Conservation (phyloP, 2,113 vertebrate genomes). For the Andinoacara biseriatus region DNA sequence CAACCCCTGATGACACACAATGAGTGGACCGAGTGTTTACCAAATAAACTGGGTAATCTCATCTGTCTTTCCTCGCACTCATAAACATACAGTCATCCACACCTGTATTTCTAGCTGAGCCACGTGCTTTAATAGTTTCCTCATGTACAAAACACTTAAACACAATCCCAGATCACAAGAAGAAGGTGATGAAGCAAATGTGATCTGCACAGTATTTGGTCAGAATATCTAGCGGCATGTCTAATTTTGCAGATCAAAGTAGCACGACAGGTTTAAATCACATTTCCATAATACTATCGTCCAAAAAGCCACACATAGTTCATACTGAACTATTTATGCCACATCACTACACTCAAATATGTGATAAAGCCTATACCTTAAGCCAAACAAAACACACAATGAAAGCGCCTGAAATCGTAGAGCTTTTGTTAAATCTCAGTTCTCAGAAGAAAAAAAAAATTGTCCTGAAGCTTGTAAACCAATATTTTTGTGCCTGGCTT, state of each 20-base stretch:
- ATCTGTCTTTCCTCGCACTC: constrained; percentile 39
- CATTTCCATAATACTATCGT: not conserved
- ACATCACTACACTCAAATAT: not conserved
- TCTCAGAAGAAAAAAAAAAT: not conserved
- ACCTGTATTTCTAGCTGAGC: constrained; percentile 54
- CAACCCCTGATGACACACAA: constrained; percentile 52
- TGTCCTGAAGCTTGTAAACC: not conserved
- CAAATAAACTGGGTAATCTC: constrained; percentile 39
- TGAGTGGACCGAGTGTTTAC: constrained; percentile 59
- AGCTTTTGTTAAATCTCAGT: not conserved
- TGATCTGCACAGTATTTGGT: not conserved
- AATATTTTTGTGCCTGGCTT: not conserved
- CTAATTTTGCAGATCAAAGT: constrained; percentile 15
- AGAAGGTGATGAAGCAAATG: not conserved
- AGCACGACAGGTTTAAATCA: constrained; percentile 18
- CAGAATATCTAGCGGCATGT: not conserved
- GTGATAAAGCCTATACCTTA: not conserved
- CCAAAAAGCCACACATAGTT: not conserved
- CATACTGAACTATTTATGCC: not conserved
- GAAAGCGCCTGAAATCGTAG: not conserved
- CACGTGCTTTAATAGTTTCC: constrained; percentile 61
- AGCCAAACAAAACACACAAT: not conserved
- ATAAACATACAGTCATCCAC: constrained; percentile 53
- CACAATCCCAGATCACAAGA: not conserved
- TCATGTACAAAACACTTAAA: constrained; percentile 9